Base-by-base conservation (phyloP, 2,113 vertebrate species). In the Okapia johnstoni region DNA sequence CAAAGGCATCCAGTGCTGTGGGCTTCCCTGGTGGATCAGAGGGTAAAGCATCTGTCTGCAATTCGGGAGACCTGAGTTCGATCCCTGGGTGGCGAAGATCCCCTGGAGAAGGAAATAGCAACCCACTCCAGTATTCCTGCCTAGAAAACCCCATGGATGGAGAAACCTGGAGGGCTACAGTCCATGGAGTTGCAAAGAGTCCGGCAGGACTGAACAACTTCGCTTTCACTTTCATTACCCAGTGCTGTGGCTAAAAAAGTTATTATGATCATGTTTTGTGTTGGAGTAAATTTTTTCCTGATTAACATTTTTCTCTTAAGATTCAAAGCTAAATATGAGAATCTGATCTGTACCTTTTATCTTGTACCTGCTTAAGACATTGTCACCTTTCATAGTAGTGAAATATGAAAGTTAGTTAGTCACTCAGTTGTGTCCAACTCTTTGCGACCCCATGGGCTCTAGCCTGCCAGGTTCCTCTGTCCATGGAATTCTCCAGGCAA, bases 401-500 rank as follows among this genome's bases (percentile, higher is more conserved):
- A 70, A 70, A 70, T 23, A 12, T 40, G 66, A 23, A 70, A 40
- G n/a, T 23, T 70, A 19, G 52, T 54, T 6, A 36, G 63, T 70
- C n/a, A 70, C 19, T 70, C n/a, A 12, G n/a, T 70, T 40, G n/a
- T 70, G 66, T 70, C 66, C 66, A 70, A 23, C 10, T 70, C 66
- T 70, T 36, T 70, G 66, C 0, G 0, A 23, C 66, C 5, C 10
- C 17, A 36, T 70, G n/a, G 66, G 66, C n/a, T 70, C 19, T 6
- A 40, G 66, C 19, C 1, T 70, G n/a, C 66, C 66, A 70, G 66
- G 5, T n/a, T 70, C n/a, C n/a, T 70, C 66, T 13, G 66, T 40
- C n/a, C 66, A 40, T 70, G n/a, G 36, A 70, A 70, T 23, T 70
- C 19, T 70, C 66, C 66, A 70, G 66, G 66, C n/a, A 70, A 70